Conservation (phyloP, 2,888 invertebrate species). For the Serripes groenlandicus region DNA sequence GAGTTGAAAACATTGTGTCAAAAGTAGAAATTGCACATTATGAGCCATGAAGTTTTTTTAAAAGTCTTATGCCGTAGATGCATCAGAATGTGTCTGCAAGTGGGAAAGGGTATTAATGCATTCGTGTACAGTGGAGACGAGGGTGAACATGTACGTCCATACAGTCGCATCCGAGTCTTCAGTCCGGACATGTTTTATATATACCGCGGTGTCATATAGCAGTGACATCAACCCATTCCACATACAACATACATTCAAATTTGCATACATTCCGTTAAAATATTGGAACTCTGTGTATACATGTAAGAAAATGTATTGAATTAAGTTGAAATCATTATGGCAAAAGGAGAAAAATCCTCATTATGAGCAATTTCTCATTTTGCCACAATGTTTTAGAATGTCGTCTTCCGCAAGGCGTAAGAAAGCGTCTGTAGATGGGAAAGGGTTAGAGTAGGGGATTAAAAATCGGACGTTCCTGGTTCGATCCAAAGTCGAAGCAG, state of each 20-base stretch:
- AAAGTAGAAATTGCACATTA: no score
- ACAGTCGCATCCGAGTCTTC: no score
- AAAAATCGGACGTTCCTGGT: no score
- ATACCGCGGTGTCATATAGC: no score
- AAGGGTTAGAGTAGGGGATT: no score
- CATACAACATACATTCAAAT: not conserved
- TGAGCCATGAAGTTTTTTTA: no score
- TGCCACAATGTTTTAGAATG: not conserved
- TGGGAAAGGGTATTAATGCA: not conserved
- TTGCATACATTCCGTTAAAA: not conserved
- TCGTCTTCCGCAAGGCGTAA: not conserved
- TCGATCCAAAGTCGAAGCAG: no score
- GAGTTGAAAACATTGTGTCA: no score
- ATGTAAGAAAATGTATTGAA: not conserved
- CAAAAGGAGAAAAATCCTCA: not conserved
- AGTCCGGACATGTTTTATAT: no score
- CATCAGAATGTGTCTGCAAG: no score
- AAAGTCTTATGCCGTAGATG: no score
- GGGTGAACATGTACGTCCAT: not conserved
- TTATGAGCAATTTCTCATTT: not conserved
- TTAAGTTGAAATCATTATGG: not conserved
- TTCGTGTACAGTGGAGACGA: not conserved
- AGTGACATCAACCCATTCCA: no score
- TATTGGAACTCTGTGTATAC: not conserved
- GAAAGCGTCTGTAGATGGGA: not conserved